Percentiles rank a stretch among this genome's conserved stretches.
Evolutionary conservation across 1,140 invertebrate species (phyloP).

Genomic region (Hyposmocoma kahamanoa): DNA sequence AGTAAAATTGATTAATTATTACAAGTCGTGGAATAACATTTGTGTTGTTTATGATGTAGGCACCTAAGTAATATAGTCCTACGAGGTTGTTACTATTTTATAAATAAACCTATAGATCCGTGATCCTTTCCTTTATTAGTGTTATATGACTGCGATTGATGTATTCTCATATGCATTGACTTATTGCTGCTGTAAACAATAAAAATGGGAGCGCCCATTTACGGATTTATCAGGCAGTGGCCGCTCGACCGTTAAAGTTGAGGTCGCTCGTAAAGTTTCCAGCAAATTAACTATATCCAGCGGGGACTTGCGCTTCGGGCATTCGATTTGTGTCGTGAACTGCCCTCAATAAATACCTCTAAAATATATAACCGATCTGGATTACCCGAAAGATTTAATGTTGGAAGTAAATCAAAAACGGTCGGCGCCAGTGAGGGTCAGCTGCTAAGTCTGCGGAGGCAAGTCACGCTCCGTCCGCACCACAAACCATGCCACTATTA

Average conservation of each 20-base stretch:
- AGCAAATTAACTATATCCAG: background rate
- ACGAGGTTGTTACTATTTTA: too few relatives aligned
- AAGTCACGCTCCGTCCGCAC: conserved; percentile 39
- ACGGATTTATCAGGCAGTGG: background rate
- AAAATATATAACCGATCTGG: background rate
- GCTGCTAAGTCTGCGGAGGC: conserved; percentile 13
- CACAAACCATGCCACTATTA: conserved; percentile 40
- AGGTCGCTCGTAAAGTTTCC: background rate
- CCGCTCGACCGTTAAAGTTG: background rate
- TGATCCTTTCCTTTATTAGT: too few relatives aligned
- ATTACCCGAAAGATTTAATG: conserved; percentile 51
- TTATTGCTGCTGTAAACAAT: background rate
- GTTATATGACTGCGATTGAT: too few relatives aligned
- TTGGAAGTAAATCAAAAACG: conserved; percentile 49
- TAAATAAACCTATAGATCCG: too few relatives aligned
- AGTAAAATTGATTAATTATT: too few relatives aligned
- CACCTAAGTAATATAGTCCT: too few relatives aligned
- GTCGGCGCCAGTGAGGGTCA: conserved; percentile 28
- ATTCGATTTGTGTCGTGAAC: background rate
- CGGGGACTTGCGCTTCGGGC: background rate
- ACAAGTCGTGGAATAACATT: too few relatives aligned
- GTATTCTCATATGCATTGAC: background rate
- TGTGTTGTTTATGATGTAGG: too few relatives aligned
- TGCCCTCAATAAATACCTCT: too few relatives aligned
- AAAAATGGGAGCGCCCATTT: background rate